Conservation (phyloP, 2,888 invertebrate species). For the Aethes cnicana region DNA sequence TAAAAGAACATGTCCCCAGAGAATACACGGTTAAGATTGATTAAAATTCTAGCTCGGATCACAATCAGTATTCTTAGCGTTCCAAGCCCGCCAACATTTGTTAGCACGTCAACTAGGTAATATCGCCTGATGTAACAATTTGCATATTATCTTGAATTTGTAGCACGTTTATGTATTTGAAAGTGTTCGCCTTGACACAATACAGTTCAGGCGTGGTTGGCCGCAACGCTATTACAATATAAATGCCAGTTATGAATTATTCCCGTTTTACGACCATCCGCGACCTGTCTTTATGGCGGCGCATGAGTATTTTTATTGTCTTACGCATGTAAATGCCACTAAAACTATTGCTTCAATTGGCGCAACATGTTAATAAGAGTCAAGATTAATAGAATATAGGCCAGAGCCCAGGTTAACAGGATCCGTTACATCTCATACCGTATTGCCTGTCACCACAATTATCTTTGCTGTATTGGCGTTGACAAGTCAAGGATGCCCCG, state of each 20-base stretch:
- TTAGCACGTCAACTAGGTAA: conserved; percentile 25
- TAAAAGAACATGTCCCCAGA: not conserved
- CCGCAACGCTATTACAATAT: conserved; percentile 47
- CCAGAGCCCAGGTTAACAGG: conserved; percentile 9
- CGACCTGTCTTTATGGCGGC: conserved; percentile 2
- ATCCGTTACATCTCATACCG: not conserved
- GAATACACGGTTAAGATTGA: conserved; percentile 5
- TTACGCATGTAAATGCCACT: conserved; percentile 1
- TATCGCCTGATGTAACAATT: conserved; percentile 29
- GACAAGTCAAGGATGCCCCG: conserved; percentile 32
- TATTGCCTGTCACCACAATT: not conserved
- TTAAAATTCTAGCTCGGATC: conserved; percentile 15
- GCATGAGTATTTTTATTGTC: not conserved
- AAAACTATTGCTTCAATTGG: conserved; percentile 9
- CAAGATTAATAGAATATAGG: conserved; percentile 7
- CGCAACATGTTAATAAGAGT: conserved; percentile 5
- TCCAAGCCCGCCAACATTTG: conserved; percentile 9
- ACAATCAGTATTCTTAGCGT: conserved; percentile 22
- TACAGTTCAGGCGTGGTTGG: conserved; percentile 44
- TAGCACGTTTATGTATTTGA: conserved; percentile 44
- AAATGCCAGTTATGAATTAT: conserved; percentile 44
- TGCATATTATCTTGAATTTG: conserved; percentile 30
- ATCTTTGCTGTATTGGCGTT: not conserved
- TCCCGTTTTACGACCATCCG: conserved; percentile 38
- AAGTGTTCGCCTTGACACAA: conserved; percentile 60